A percentile compares a stretch with the other conserved stretches of the same genome.
phyloP scores from a whole-genome alignment of 2,797 vertebrate species.

The Margarornis squamiger region DNA sequence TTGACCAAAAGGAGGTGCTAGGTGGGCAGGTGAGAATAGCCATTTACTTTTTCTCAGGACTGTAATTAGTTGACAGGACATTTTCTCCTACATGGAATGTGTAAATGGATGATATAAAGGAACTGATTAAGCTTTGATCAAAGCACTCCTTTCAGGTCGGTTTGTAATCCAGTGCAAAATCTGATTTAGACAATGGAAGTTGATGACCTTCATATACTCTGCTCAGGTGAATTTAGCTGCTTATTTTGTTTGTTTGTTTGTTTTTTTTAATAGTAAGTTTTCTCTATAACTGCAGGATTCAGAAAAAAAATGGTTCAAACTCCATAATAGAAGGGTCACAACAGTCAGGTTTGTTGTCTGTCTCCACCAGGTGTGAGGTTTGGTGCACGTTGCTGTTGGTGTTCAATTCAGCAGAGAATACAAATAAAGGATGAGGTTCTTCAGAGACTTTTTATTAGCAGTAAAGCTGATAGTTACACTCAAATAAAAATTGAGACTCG shows the following conservation, averaged over 20 bases:
- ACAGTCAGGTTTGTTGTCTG: neutral
- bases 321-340: neutral
- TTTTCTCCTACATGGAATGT: accelerated
- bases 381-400: accelerated
- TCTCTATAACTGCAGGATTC: neutral
- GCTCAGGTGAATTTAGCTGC: neutral
- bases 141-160: neutral
- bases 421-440: neutral
- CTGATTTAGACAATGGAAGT: neutral
- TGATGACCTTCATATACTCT: neutral
- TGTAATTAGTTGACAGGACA: neutral
- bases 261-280: neutral
- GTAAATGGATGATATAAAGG: neutral
- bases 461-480: neutral
- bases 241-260: neutral
- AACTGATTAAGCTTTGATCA: neutral
- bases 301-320: neutral
- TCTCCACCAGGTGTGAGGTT: neutral
- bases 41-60: neutral
- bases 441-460: neutral
- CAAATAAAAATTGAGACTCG: neutral
- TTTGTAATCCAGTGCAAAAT: neutral
- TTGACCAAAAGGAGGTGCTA: neutral
- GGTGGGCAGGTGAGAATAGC: neutral
- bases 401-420: neutral